Evolutionary conservation across 2,113 vertebrate genomes (phyloP), one percentile per base, ranked within the genome.

Genomic region (Elgaria multicarinata): DNA sequence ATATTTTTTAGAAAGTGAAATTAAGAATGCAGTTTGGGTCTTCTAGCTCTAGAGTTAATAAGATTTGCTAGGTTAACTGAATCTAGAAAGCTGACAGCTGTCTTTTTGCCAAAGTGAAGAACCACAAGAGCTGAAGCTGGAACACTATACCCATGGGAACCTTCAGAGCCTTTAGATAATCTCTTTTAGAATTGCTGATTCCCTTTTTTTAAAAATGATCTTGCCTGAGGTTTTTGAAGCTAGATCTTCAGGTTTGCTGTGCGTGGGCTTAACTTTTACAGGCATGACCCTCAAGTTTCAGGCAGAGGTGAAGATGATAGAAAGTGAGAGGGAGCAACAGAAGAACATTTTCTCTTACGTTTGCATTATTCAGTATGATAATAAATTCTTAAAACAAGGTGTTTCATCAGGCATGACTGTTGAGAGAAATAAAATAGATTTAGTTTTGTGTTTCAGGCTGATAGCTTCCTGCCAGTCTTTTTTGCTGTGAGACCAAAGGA

Each of bases 161-260:
- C 31, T 46, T 77, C 39, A 66, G 3, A 71, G 39, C 28, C 74
- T 53, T 8, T 31, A 77, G 20, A 69, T 50, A 36, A 79, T 46
- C 64, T 7, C 10, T 83, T 85, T 42, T 82, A 20, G 18, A 83
- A 44, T 62, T 6, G 0, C 66, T 91, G 67, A 13, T 85, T 20
- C 31, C 44, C 24, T 0, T 78, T 66, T 26, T 81, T 64, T n/a
- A n/a, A n/a, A n/a, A 39, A 80, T 78, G 6, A 64, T 3, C 36
- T 13, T 85, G 14, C 64, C 85, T 87, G 5, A 78, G 5, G 89
- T 2, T 71, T 83, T 89, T 12, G 0, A 86, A 76, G 53, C 72
- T 86, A 50, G 44, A 22, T 2, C 13, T 0, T 75, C 36, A 58
- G 18, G 85, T 44, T 91, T 0, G 0, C 39, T 67, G 66, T 33